phyloP scores from a whole-genome alignment of 2,113 vertebrate genomes.

The Platanista minor region DNA sequence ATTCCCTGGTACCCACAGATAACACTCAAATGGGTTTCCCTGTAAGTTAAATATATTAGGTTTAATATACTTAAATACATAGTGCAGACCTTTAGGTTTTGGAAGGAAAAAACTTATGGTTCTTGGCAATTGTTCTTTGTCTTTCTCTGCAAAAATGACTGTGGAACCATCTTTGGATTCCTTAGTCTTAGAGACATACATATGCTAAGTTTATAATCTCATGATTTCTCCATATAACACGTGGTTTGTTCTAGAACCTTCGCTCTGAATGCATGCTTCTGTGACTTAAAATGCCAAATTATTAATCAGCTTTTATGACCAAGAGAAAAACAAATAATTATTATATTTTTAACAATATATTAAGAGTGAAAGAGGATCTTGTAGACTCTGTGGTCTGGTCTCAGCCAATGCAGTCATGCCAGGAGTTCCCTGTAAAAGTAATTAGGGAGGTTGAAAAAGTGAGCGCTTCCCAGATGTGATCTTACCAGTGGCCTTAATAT shows the following conservation, averaged over 20 bases:
- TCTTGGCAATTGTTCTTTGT: background rate
- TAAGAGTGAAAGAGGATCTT: conserved; percentile 76
- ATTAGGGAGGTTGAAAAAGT: conserved; percentile 70
- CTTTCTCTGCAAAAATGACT: background rate
- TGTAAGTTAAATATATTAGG: background rate
- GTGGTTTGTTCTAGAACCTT: conserved; percentile 43
- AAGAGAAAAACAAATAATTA: conserved; percentile 77
- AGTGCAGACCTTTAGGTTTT: background rate
- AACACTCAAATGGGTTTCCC: background rate
- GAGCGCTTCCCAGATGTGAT: conserved; percentile 76
- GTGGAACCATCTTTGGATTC: background rate
- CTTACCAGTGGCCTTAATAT: conserved; percentile 74
- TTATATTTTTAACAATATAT: conserved; percentile 72
- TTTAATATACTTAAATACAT: conserved; percentile 38
- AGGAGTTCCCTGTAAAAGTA: conserved; percentile 78
- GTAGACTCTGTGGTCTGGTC: conserved; percentile 60
- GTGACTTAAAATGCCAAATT: conserved; percentile 67
- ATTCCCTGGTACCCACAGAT: background rate
- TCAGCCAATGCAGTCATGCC: conserved; percentile 71
- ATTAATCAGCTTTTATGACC: conserved; percentile 66
- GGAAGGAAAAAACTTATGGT: background rate
- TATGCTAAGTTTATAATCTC: conserved; percentile 42
- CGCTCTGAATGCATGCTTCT: conserved; percentile 28
- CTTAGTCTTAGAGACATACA: conserved; percentile 36
- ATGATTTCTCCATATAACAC: conserved; percentile 44